Percentiles rank a stretch among this genome's conserved stretches.
Conservation (phyloP, 2,113 vertebrate species). For the Semnornis frantzii region DNA sequence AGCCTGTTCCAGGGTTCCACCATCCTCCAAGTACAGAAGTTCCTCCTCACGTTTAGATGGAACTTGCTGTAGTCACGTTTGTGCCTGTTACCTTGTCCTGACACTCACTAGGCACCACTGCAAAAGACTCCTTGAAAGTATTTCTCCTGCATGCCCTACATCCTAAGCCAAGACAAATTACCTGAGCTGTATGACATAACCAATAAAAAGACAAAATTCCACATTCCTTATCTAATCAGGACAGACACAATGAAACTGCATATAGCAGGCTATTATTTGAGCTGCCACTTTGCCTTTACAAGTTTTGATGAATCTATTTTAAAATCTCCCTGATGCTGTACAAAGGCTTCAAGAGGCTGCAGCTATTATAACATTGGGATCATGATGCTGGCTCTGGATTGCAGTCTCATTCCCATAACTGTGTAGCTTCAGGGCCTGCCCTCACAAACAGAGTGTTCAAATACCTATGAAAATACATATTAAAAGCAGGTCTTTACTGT, state of each 20-base stretch:
- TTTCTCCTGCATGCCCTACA: neutral
- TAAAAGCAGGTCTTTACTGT: too few relatives aligned
- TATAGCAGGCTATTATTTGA: slow-evolving; percentile 60
- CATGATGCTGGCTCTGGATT: neutral
- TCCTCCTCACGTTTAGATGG: too few relatives aligned
- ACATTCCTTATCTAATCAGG: slow-evolving; percentile 9
- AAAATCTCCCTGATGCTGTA: slow-evolving; percentile 18
- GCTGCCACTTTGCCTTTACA: slow-evolving; percentile 50
- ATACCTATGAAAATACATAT: accelerated
- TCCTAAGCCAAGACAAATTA: neutral
- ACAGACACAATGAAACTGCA: slow-evolving; percentile 46
- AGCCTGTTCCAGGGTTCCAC: too few relatives aligned
- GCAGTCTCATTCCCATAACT: neutral
- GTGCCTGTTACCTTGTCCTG: too few relatives aligned
- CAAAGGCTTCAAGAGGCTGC: slow-evolving; percentile 10
- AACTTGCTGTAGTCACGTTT: too few relatives aligned
- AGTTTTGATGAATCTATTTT: slow-evolving; percentile 61
- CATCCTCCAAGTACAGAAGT: too few relatives aligned
- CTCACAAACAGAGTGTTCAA: neutral
- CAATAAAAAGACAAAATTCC: slow-evolving; percentile 11
- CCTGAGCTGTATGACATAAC: neutral
- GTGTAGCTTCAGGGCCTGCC: neutral
- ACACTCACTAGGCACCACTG: too few relatives aligned
- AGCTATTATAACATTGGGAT: neutral
- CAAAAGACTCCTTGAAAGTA: neutral